Evolutionary conservation across 2,888 invertebrate genomes (phyloP).

Genomic region (Gastrophysa polygoni): DNA sequence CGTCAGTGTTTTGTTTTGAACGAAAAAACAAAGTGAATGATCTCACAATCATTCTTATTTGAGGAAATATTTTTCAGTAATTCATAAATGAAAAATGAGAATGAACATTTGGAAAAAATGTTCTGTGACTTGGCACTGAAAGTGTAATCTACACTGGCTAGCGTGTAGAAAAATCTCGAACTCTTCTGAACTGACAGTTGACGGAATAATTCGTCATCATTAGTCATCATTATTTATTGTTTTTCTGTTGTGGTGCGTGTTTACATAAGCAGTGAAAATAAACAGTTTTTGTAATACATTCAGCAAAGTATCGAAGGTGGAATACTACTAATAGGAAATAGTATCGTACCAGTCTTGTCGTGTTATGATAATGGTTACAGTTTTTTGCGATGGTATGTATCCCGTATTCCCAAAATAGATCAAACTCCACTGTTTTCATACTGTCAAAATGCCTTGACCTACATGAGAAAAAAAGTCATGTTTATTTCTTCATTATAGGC

Average conservation of each 20-base stretch:
- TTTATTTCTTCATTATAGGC: conserved; percentile 39
- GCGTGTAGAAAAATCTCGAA: too few relatives aligned
- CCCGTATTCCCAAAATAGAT: conserved; percentile 13
- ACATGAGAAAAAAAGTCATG: conserved; percentile 24
- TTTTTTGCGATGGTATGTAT: conserved; percentile 36
- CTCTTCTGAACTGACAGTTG: too few relatives aligned
- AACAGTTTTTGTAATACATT: conserved; percentile 4
- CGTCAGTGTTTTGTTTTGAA: too few relatives aligned
- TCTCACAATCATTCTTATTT: too few relatives aligned
- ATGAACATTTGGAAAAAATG: too few relatives aligned
- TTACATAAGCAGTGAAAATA: conserved; percentile 9
- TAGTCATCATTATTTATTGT: conserved; percentile 49
- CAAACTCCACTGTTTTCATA: conserved; percentile 29
- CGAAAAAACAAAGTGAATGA: too few relatives aligned
- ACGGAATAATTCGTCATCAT: conserved; percentile 20
- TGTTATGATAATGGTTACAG: conserved; percentile 40
- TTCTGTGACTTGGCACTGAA: too few relatives aligned
- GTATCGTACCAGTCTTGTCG: conserved; percentile 13
- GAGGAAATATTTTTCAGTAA: too few relatives aligned
- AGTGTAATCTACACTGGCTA: too few relatives aligned
- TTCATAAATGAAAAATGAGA: too few relatives aligned
- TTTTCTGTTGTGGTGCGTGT: conserved; percentile 37
- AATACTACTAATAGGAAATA: conserved; percentile 10
- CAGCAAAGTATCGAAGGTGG: conserved; percentile 8
- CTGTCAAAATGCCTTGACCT: conserved; percentile 44